phyloP scores from a whole-genome alignment of 2,113 vertebrate genomes.

The Pterocles gutturalis region DNA sequence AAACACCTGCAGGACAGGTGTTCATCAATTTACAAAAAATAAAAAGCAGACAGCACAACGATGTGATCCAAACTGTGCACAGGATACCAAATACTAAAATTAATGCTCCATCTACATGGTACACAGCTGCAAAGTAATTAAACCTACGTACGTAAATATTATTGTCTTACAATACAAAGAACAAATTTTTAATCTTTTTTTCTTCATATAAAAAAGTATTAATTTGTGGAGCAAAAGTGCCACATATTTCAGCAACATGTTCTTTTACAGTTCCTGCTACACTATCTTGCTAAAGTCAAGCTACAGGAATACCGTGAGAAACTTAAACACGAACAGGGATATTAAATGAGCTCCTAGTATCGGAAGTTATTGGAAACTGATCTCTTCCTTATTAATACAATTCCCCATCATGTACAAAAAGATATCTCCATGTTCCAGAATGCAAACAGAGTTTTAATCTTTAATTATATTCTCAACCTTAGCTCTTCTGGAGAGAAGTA shows the following conservation, averaged over 20 bases:
- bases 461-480: slow-evolving; percentile 85
- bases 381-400: slow-evolving; percentile 85
- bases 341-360: slow-evolving; percentile 61
- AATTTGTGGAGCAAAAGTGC: slow-evolving; percentile 34
- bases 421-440: slow-evolving; percentile 76
- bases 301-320: background rate
- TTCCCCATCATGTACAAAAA: slow-evolving; percentile 75
- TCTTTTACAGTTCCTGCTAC: slow-evolving; percentile 28
- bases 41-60: background rate
- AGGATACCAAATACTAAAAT: background rate
- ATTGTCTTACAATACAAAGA: background rate
- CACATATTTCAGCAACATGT: background rate
- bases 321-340: slow-evolving; percentile 44
- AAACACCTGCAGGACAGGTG: background rate
- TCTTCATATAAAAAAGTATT: slow-evolving; percentile 16
- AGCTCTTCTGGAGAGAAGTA: slow-evolving; percentile 73
- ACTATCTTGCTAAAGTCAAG: background rate
- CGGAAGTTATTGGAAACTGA: slow-evolving; percentile 81
- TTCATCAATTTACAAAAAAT: background rate
- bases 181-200: background rate
- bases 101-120: rapidly evolving
- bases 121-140: background rate
- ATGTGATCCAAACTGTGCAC: background rate
- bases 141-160: background rate
- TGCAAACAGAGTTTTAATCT: slow-evolving; percentile 86